Conservation (phyloP, 2,797 vertebrate genomes). For the Lithobates pipiens region DNA sequence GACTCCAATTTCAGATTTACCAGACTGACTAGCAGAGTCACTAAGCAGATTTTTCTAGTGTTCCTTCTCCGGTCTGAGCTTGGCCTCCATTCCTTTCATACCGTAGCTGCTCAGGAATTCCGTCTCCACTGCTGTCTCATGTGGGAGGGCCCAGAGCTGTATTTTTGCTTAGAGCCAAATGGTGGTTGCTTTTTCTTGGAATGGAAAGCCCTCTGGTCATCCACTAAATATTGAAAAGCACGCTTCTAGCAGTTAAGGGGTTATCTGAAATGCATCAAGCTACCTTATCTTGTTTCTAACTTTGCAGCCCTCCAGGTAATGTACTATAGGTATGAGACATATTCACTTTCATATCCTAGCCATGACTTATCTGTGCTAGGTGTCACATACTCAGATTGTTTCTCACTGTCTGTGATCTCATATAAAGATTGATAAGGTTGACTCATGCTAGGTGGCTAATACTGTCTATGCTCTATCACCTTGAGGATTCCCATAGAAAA, state of each 20-base stretch:
- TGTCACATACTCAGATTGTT: conserved; percentile 22
- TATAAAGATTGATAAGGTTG: conserved; percentile 40
- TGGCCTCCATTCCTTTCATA: conserved; percentile 50
- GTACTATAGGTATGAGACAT: neutral
- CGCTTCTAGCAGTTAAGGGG: conserved; percentile 36
- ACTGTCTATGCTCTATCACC: neutral
- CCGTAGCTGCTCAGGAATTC: conserved; percentile 46
- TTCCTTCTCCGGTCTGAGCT: conserved; percentile 17
- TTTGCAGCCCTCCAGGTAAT: conserved; percentile 24
- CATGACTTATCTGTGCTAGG: conserved; percentile 39
- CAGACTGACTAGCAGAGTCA: neutral
- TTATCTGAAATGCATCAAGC: conserved; percentile 16
- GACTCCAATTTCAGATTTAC: neutral
- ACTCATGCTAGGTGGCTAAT: neutral
- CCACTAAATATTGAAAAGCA: conserved; percentile 19
- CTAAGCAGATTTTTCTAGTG: neutral
- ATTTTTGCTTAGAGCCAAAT: conserved; percentile 15
- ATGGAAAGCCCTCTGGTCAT: conserved; percentile 46
- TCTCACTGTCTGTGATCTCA: conserved; percentile 12
- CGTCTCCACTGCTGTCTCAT: conserved; percentile 53
- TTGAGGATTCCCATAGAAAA: neutral
- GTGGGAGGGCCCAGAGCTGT: conserved; percentile 15
- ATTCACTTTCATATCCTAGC: conserved; percentile 48
- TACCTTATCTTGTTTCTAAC: conserved; percentile 22
- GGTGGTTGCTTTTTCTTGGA: conserved; percentile 21